These are phyloP conservation scores for Cydia pomonella DNA, from an alignment of 1,140 invertebrate species.

Conservation along the genomic window DNA sequence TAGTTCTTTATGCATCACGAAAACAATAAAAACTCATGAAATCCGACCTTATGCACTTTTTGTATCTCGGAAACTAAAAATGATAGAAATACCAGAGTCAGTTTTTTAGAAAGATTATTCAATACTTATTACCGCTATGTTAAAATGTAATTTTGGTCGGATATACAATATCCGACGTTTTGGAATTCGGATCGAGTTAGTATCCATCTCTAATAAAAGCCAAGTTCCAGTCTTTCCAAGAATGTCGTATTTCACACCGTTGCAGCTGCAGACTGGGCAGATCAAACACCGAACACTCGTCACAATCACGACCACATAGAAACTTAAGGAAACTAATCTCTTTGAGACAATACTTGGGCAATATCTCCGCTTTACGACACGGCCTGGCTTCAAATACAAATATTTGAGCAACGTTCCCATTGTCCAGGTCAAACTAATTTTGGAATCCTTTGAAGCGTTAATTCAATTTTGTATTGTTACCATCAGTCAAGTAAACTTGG, in stretches of 20 bases:
- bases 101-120: no score
- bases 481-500: conserved; percentile 65
- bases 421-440: conserved; percentile 77
- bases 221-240: not conserved
- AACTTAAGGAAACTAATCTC: conserved; percentile 72
- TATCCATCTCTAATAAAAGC: not conserved
- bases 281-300: conserved; percentile 20
- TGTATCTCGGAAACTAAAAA: no score
- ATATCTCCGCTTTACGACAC: conserved; percentile 73
- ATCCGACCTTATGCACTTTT: no score
- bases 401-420: conserved; percentile 72
- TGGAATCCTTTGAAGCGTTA: conserved; percentile 61
- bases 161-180: no score
- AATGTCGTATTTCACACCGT: not conserved
- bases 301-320: conserved; percentile 48
- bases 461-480: conserved; percentile 70
- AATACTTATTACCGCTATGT: no score
- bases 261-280: not conserved
- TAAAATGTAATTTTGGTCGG: no score
- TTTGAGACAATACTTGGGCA: conserved; percentile 70
- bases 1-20: no score
- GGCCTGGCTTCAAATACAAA: conserved; percentile 66
- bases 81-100: no score
- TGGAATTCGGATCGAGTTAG: no score
- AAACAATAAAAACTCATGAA: no score